A percentile compares a stretch with the other conserved stretches of the same genome.
phyloP scores from a whole-genome alignment of 2,113 vertebrate species.

The Oostethus manadensis region DNA sequence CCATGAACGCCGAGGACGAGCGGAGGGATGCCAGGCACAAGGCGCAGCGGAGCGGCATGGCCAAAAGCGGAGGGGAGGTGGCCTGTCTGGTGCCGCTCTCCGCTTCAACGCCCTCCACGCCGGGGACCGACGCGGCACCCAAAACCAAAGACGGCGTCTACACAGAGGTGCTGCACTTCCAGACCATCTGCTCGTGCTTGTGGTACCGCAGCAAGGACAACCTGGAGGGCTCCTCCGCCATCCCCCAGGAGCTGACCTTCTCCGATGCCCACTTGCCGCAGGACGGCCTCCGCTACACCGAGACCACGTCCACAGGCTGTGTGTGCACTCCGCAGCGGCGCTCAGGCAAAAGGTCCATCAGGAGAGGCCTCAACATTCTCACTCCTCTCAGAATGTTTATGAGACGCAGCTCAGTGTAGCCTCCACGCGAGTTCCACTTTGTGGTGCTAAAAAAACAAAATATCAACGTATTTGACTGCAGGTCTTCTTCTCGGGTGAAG shows the following conservation, averaged over 20 bases:
- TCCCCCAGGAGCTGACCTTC: conserved; percentile 82
- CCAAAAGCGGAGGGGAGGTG: conserved; percentile 52
- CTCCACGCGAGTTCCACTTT: conserved; percentile 33
- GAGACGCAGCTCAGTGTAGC: conserved; percentile 86
- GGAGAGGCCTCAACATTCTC: conserved; percentile 81
- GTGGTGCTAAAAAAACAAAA: conserved; percentile 51
- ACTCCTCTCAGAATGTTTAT: conserved; percentile 81
- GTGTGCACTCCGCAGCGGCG: conserved; percentile 80
- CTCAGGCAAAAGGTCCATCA: conserved; percentile 85
- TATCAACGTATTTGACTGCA: too few species aligned
- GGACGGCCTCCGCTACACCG: conserved; percentile 70
- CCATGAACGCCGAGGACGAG: conserved; percentile 94
- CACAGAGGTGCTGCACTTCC: conserved; percentile 90
- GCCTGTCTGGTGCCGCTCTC: conserved; percentile 35
- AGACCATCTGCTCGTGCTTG: conserved; percentile 94
- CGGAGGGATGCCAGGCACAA: conserved; percentile 84
- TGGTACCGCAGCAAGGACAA: conserved; percentile 94
- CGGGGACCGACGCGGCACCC: conserved; percentile 18
- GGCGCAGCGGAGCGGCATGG: conserved; percentile 72
- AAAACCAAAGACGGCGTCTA: conserved; percentile 77
- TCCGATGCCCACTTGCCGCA: conserved; percentile 84
- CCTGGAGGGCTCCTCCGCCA: conserved; percentile 81
- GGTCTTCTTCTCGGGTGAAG: too few species aligned
- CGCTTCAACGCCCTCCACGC: conserved; percentile 28
- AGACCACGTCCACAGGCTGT: conserved; percentile 78